Base-by-base conservation (phyloP, 2,888 invertebrate species). In the Megalurothrips usitatus region DNA sequence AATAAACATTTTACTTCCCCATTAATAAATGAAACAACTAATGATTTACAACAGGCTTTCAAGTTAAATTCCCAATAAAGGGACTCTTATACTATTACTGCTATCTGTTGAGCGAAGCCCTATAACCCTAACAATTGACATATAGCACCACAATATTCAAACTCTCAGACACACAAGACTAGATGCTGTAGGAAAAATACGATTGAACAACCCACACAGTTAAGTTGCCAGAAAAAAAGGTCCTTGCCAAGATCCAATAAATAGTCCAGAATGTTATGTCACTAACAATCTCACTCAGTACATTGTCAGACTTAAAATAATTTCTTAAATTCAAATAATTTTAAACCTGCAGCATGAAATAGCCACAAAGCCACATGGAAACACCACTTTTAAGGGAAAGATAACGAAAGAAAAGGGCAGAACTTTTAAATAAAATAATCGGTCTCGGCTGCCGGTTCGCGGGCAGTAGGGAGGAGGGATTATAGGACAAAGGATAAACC, bases 51-150 rank as follows among this genome's bases (percentile, higher is more conserved):
- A 75, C 68, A 75, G 68, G 68, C 68, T 75, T 26, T 75, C 68
- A 75, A 75, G 23, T 75, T 26, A 75, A 26, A 75, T 23, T 26
- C 68, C 26, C 58, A 58, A 58, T 26, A 75, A 75, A 9, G 68
- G 68, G 23, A 75, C 23, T 26, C 68, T 75, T 26, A 75, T 11
- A 75, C 68, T 75, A 75, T 75, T 75, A 75, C 68, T 75, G 68
- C 68, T 75, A 75, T 26, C 26, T 75, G 68, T 75, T 75, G 68
- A 75, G 68, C 68, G 68, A 75, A 75, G 68, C 68, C 68, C 68
- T 75, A 75, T 75, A 75, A 75, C 68, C 68, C 68, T 75, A 75
- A 75, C 68, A 75, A 75, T 75, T 75, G 68, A 75, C 68, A 75
- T 26, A 75, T 75, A 75, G 68, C 68, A 75, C 68, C 68, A 75